Base-by-base conservation (phyloP, 2,797 vertebrate genomes). In the Stomatorhinus walkeri region DNA sequence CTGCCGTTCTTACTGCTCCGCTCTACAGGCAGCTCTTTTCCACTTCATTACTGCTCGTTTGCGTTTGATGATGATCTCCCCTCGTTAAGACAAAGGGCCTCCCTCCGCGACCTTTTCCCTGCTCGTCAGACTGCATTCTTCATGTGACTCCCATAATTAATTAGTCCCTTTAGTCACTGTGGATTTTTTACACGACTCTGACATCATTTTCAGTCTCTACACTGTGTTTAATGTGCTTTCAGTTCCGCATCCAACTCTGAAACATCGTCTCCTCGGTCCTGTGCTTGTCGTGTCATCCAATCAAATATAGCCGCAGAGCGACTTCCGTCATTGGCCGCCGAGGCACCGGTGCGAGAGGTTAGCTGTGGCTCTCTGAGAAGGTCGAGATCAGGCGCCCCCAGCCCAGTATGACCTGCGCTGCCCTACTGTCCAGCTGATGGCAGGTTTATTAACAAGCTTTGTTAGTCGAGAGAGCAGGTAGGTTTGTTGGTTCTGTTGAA, bases 31-130 rank as follows among this genome's bases (percentile, higher is more conserved):
- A n/a, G 79, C 43, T 22, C 40, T 19, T 8, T n/a, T 49, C 79
- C 79, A 48, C 79, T 48, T 83, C 79, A 83, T 83, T 83, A 83
- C 40, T 22, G 79, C 43, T 83, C 43, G 79, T 83, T 48, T 83
- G 68, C 40, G 46, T 22, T 83, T 40, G 92, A 96, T 95, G 93
- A 93, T 94, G 94, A 96, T 95, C 95, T 83, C 40, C 40, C 2
- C 79, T 83, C 79, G 16, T 83, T 46, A 83, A 83, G 40, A 49
- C 43, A 49, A 83, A 49, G 79, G 79, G 79, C 79, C 19, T 46
- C 40, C 79, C n/a, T 40, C 19, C 19, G n/a, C n/a, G 2, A 83
- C 79, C 43, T 83, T 83, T 81, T 83, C 79, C 79, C 40, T 46
- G 79, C 6, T 19, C 16, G 79, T 83, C 79, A 83, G 43, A 83